Base-by-base conservation (phyloP, 1,140 invertebrate genomes). In the Sogatella furcifera region DNA sequence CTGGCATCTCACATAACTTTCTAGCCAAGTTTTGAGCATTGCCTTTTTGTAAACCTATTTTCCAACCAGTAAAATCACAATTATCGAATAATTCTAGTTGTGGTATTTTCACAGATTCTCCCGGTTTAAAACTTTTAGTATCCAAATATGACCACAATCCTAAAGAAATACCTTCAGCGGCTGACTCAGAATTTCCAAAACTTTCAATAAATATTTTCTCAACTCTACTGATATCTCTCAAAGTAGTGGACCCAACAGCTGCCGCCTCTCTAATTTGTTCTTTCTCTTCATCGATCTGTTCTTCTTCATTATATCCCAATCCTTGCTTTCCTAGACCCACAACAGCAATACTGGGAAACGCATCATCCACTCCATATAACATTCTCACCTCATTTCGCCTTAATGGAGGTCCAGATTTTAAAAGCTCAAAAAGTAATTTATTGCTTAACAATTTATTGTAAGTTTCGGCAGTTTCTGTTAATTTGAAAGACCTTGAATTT, bases 111-210 rank as follows among this genome's bases (percentile, higher is more conserved):
- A 62, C 17, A 43, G 46, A 41, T 34, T 49, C 55, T 28, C 56
- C 52, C 9, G 34, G 54, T 5, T 52, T 22, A 17, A 57, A 31
- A 34, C 62, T 63, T 52, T 64, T 66, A 14, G 60, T 41, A 55
- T 84, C 84, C 74, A 89, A 84, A 71, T 81, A 89, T 42, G 72
- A 71, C 76, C 78, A 88, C 5, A 83, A 68, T 42, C 76, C 76
- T 34, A 92, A 72, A 24, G 74, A 66, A 42, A 81, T 79, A 5
- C 86, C 88, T 73, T 92, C 89, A 3, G 88, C 88, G 5, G 86
- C 81, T 24, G 85, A 82, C 71, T 88, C 84, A 4, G 86, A 78
- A 72, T 88, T 80, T 0, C 79, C 81, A 67, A 88, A 82, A 46
- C 78, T 77, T 69, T 91, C 89, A 1, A 92, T 71, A 9, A 74